A percentile compares a stretch with the other conserved stretches of the same genome.
Conservation (phyloP, 2,888 invertebrate genomes). For the Chironomus tentans region DNA sequence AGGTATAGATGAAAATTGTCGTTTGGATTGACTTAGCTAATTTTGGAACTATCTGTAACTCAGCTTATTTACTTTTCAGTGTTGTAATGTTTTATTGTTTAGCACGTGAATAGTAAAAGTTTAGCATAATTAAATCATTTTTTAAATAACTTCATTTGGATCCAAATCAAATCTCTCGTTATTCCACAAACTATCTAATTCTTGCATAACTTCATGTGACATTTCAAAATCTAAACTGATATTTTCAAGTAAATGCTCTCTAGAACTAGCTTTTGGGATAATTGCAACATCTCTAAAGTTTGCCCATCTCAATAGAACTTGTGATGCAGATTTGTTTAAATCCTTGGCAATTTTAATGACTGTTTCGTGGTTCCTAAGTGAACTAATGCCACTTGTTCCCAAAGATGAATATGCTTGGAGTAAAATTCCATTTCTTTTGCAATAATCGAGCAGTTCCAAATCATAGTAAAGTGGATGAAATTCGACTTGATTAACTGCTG, state of each 20-base stretch:
- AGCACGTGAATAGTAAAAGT: too few relatives aligned
- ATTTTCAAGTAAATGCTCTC: conserved; percentile 50
- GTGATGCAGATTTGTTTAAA: conserved; percentile 50
- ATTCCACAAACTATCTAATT: conserved; percentile 41
- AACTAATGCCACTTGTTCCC: conserved; percentile 49
- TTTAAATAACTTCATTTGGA: conserved; percentile 45
- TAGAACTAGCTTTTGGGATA: conserved; percentile 55
- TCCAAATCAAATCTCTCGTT: conserved; percentile 50
- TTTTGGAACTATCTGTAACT: background rate
- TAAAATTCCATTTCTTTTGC: conserved; percentile 54
- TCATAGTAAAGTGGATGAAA: conserved; percentile 69
- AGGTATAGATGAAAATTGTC: background rate
- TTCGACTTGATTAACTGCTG: conserved; percentile 73
- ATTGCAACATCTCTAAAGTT: conserved; percentile 60
- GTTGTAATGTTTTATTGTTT: background rate
- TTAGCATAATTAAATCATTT: too few relatives aligned
- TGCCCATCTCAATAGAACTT: conserved; percentile 67
- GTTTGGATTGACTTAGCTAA: background rate
- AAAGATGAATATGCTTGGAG: conserved; percentile 74
- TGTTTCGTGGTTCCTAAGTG: conserved; percentile 48
- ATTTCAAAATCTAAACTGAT: conserved; percentile 51
- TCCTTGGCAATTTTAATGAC: conserved; percentile 52
- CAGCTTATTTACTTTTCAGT: background rate
- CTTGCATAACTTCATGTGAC: conserved; percentile 45
- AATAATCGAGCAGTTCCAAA: conserved; percentile 52